Evolutionary conservation across 2,113 vertebrate species (phyloP), one percentile per base, ranked within the genome.

Genomic region (Lycocorax pyrrhopterus): DNA sequence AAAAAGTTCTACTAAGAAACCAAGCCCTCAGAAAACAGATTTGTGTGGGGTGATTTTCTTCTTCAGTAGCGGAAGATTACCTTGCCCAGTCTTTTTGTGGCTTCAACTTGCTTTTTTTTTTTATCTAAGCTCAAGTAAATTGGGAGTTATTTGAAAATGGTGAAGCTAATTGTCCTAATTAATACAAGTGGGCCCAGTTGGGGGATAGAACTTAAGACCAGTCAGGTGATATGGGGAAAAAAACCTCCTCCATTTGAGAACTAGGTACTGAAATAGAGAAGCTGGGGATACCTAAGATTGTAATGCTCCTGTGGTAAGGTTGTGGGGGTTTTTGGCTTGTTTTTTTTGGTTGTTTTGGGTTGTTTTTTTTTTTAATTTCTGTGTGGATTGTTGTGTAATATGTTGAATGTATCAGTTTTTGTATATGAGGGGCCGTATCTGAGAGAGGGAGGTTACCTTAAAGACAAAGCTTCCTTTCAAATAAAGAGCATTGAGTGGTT

Each of bases 111-210:
- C 16, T 43, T 87, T 79, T 78, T 41, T 59, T 84, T 26, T 33
- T 46, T 5, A 52, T 64, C 30, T 44, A 55, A 41, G 21, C 47
- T 90, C 29, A 63, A 33, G 26, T 49, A 43, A 69, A 84, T 49
- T 63, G 56, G 56, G 23, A 49, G 27, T 71, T 63, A 37, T 13
- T 76, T 55, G 79, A 63, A 69, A 15, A 55, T 2, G 1, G 30
- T 62, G n/a, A 68, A 67, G 26, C 58, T 90, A 64, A 72, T 91
- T 94, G 90, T 64, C 44, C n/a, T 91, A 68, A 73, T 93, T 85
- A 87, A 53, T 72, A 51, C 19, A 77, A 90, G 67, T 88, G 79
- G n/a, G 26, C 49, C 32, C 82, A 92, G 85, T 3, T 95, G 82
- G 79, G 75, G n/a, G n/a, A 13, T 76, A 80, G 82, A 76, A 66